Base-by-base conservation (phyloP, 2,888 invertebrate genomes). In the Dolichopus griseipennis region DNA sequence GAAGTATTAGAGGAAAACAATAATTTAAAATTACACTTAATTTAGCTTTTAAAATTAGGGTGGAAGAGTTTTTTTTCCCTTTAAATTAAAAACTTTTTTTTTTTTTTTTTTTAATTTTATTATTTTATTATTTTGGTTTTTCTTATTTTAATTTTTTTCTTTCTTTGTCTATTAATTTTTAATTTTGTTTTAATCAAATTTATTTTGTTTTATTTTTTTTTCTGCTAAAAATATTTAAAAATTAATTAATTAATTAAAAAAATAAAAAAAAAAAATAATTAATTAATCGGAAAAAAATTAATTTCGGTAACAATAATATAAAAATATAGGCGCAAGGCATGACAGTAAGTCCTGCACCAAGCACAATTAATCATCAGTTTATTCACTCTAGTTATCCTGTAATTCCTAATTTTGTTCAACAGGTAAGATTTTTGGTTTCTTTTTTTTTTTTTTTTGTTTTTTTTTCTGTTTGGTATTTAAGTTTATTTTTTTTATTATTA, bases 361-460 rank as follows among this genome's bases (percentile, higher is more conserved):
- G 81, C 82, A 82, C 82, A 78, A 79, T 81, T 77, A 81, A 81
- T 78, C 81, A 81, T 81, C 81, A 81, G 80, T 81, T 79, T 81
- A 77, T 80, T 78, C 82, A 82, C 77, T 79, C 82, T 78, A 79
- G 78, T 79, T 81, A 79, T 81, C 81, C 81, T 77, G 81, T 81
- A 75, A 78, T 81, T 79, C 78, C 82, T 79, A 79, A 80, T 78
- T 82, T 81, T 78, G 78, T 81, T 76, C 81, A 52, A 52, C 52
- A 81, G 82, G 82, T 82, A 82, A 82, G 82, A 74, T 72, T 69
- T 70, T 65, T 43, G 69, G 18, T 66, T 27, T 70, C 71, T 71
- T 67, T 65, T 69, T 66, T 69, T 69, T 69, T 65, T 61, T 66
- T 18, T 69, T 64, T 68, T 66, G 61, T 27, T 68, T 61, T 65